Conservation (phyloP, 2,888 invertebrate species). For the Copidosoma aretas region DNA sequence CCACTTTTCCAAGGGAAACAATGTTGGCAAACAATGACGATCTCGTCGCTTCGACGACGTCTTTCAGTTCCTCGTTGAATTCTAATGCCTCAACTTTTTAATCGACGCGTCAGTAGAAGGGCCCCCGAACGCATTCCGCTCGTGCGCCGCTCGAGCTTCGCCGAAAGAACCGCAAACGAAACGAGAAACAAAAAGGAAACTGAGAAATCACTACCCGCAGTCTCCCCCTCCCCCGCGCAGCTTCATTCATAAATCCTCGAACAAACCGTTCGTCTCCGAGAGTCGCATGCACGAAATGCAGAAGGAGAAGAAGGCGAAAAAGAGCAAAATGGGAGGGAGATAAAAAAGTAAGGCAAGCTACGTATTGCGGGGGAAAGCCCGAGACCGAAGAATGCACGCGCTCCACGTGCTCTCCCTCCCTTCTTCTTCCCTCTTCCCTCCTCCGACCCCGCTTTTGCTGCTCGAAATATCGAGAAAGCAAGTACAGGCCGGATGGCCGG, state of each 20-base stretch:
- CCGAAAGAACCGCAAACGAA: neutral
- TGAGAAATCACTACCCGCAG: no score
- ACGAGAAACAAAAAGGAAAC: neutral
- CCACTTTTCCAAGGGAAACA: no score
- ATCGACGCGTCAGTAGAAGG: no score
- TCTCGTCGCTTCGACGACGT: no score
- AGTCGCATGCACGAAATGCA: neutral
- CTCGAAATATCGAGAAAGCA: neutral
- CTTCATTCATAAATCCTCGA: neutral
- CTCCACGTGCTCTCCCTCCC: no score
- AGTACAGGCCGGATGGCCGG: neutral
- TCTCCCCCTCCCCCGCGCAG: neutral
- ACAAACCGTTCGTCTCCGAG: neutral
- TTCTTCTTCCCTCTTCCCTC: neutral
- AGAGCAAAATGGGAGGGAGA: neutral
- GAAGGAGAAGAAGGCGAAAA: neutral
- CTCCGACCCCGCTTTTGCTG: neutral
- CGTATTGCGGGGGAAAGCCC: neutral
- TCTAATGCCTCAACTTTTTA: no score
- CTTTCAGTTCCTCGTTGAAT: no score
- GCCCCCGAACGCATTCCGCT: no score
- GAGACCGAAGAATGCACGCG: neutral
- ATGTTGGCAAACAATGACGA: no score
- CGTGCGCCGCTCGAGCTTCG: neutral
- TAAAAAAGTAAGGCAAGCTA: neutral